A percentile compares a stretch with the other conserved stretches of the same genome.
These are phyloP conservation scores for Geopemphigus sp. DNA, from an alignment of 1,140 invertebrate genomes.

Conservation along the genomic window DNA sequence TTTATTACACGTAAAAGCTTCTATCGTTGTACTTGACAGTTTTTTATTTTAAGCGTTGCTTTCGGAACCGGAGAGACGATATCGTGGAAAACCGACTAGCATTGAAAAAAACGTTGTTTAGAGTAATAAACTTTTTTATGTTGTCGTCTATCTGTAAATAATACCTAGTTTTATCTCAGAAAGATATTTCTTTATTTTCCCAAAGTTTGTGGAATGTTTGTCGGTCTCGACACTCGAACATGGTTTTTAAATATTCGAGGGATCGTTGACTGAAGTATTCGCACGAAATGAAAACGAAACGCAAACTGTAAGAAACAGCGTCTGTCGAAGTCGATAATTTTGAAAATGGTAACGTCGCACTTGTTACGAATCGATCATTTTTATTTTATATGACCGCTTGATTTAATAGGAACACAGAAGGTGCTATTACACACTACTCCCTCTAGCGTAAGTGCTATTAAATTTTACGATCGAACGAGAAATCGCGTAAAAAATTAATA, in stretches of 20 bases:
- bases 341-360: background rate
- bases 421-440: too few species aligned
- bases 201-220: background rate
- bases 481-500: too few species aligned
- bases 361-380: constrained; percentile 1
- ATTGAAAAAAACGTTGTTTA: too few species aligned
- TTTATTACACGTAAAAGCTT: background rate
- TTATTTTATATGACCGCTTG: background rate
- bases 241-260: background rate
- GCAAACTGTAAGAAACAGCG: background rate
- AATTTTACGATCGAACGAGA: background rate
- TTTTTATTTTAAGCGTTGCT: too few species aligned
- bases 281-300: background rate
- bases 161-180: too few species aligned
- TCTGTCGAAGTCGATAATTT: background rate
- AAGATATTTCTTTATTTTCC: too few species aligned
- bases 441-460: background rate
- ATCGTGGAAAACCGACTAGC: too few species aligned
- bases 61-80: too few species aligned
- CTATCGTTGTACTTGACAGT: background rate
- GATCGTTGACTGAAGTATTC: background rate
- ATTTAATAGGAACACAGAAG: too few species aligned
- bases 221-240: background rate
- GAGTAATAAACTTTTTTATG: too few species aligned
- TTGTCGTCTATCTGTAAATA: too few species aligned